These are phyloP conservation scores for Cyrtodaria siliqua DNA, from an alignment of 2,888 invertebrate species.

Conservation along the genomic window DNA sequence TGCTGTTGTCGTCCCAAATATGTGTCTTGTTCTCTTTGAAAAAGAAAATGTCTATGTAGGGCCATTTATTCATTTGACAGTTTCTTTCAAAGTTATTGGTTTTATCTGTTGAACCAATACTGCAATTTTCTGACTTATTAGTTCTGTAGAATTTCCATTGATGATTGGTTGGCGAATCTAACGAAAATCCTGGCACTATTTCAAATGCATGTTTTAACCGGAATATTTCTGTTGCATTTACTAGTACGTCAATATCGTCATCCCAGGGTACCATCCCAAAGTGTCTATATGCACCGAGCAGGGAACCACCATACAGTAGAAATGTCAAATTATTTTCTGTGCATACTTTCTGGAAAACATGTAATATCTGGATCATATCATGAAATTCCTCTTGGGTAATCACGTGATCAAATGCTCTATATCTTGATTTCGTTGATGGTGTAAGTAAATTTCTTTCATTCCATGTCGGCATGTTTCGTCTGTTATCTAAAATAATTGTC, in stretches of 20 bases:
- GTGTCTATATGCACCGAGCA: slow-evolving; percentile 66
- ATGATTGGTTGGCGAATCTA: slow-evolving; percentile 31
- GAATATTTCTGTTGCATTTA: slow-evolving; percentile 48
- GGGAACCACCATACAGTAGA: slow-evolving; percentile 66
- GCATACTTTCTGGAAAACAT: slow-evolving; percentile 33
- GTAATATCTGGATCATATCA: slow-evolving; percentile 28
- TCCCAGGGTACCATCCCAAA: slow-evolving; percentile 69
- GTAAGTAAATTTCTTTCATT: slow-evolving; percentile 22
- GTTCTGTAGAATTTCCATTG: slow-evolving; percentile 67
- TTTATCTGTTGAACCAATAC: not conserved
- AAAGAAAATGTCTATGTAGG: slow-evolving; percentile 64
- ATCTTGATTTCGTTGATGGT: slow-evolving; percentile 19
- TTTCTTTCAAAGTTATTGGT: not conserved
- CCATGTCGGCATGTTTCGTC: slow-evolving; percentile 28
- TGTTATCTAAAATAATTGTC: not conserved
- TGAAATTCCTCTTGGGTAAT: slow-evolving; percentile 35
- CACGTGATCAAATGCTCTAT: slow-evolving; percentile 39
- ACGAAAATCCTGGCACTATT: slow-evolving; percentile 22
- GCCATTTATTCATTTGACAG: slow-evolving; percentile 39
- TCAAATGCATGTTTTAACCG: slow-evolving; percentile 26
- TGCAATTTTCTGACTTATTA: not conserved
- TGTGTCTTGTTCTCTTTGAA: slow-evolving; percentile 64
- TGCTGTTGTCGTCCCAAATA: slow-evolving; percentile 54
- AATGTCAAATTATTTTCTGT: slow-evolving; percentile 40
- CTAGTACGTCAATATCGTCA: slow-evolving; percentile 67